Base-by-base conservation (phyloP, 2,797 vertebrate species). In the Tiaroga cobitis region DNA sequence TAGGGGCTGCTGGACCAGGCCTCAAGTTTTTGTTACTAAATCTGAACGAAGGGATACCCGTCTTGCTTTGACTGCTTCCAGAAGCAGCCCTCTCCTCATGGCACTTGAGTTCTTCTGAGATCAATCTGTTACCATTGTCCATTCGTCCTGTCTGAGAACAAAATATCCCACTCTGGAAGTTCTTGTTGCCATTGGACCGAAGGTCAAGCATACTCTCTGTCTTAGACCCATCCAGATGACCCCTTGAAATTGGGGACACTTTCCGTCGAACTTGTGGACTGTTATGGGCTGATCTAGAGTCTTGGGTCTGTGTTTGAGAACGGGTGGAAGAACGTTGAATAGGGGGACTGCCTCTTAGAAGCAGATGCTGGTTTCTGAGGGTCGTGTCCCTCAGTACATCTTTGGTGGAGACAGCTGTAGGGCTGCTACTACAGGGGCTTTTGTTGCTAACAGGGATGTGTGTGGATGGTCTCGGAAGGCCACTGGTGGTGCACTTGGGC, bases 271-370 rank as follows among this genome's bases (percentile, higher is more conserved):
- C 90, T 70, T 91, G 86, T 0, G 96, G 96, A 68, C 95, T 96
- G 91, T 90, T 94, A 90, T 95, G 95, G 29, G 96, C 94, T 13
- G 95, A 95, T 51, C 88, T 90, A 0, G 94, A 94, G 16, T 84
- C 75, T 61, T 85, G 82, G 54, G 37, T 80, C 82, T 81, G 84
- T 21, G 8, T 76, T 41, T n/a, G 85, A 63, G 59, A 73, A 51
- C 37, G 86, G 18, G 82, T 80, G 65, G 80, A 51, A 46, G 56
- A 21, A 18, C 90, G 91, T 32, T 91, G 87, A 68, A 70, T 67
- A n/a, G 91, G 88, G 49, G 90, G 85, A 49, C 87, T 89, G 24
- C 90, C 91, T 0, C 63, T 87, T 46, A 92, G 90, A 63, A 93
- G 91, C n/a, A 93, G 87, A 85, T 93, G 89, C 56, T 93, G 92